Evolutionary conservation across 2,888 invertebrate genomes (phyloP).

Genomic region (Sericinus montela): DNA sequence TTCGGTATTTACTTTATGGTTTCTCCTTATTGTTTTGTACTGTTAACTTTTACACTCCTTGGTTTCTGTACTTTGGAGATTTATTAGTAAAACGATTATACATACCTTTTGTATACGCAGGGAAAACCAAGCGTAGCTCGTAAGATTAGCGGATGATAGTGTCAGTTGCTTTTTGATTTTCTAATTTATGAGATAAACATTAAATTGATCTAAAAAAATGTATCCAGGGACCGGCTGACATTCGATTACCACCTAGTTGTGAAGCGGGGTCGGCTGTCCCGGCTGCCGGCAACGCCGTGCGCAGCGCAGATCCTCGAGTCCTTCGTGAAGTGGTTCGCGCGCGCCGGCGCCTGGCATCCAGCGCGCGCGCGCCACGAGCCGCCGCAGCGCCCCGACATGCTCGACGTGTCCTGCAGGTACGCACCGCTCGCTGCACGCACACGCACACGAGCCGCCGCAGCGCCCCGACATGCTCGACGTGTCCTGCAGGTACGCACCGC

Average conservation of each 20-base stretch:
- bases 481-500: constrained; percentile 53
- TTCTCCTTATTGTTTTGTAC: background rate
- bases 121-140: too few species aligned
- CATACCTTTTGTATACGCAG: too few species aligned
- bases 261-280: constrained; percentile 62
- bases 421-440: constrained; percentile 40
- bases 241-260: constrained; percentile 73
- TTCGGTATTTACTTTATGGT: constrained; percentile 52
- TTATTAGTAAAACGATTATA: too few species aligned
- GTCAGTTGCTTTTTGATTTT: too few species aligned
- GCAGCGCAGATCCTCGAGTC: constrained; percentile 69
- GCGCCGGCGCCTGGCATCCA: constrained; percentile 67
- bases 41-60: too few species aligned
- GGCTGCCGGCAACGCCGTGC: constrained; percentile 62
- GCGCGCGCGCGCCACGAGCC: constrained; percentile 51
- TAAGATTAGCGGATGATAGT: too few species aligned
- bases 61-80: too few species aligned
- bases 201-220: background rate
- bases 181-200: too few species aligned
- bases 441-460: constrained; percentile 51
- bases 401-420: constrained; percentile 65
- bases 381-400: constrained; percentile 53
- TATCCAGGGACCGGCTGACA: constrained; percentile 60
- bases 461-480: constrained; percentile 61
- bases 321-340: constrained; percentile 72